These are phyloP conservation scores for Plectropomus leopardus DNA, from an alignment of 2,113 vertebrate genomes.

Conservation along the genomic window DNA sequence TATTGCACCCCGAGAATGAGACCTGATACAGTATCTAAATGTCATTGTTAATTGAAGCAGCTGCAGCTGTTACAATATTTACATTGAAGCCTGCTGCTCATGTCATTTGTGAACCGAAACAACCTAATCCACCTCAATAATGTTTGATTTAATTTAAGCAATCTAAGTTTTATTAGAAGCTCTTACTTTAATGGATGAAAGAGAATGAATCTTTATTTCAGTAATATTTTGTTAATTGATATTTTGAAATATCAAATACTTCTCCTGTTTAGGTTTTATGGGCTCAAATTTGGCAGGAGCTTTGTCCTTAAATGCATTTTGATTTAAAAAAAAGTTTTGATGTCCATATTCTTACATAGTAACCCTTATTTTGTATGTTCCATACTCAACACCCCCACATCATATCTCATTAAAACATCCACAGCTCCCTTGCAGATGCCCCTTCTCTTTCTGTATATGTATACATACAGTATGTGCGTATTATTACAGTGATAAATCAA, in stretches of 20 bases:
- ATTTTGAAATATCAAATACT: neutral
- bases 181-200: slow-evolving; percentile 27
- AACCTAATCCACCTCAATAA: slow-evolving; percentile 6
- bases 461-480: slow-evolving; percentile 26
- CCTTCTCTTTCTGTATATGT: slow-evolving; percentile 39
- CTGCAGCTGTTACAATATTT: neutral
- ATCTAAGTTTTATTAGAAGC: neutral
- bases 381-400: slow-evolving; percentile 20
- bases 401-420: slow-evolving; percentile 65
- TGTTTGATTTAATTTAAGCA: slow-evolving; percentile 12
- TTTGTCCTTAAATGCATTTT: slow-evolving; percentile 1
- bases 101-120: slow-evolving; percentile 38
- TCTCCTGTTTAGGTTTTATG: neutral
- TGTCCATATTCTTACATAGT: slow-evolving; percentile 8
- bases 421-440: slow-evolving; percentile 19
- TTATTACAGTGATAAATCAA: slow-evolving; percentile 79
- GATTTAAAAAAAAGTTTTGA: slow-evolving; percentile 12
- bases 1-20: neutral
- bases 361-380: slow-evolving; percentile 21
- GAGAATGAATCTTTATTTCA: slow-evolving; percentile 24
- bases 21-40: slow-evolving; percentile 6
- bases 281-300: neutral
- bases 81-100: slow-evolving; percentile 31
- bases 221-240: slow-evolving; percentile 31
- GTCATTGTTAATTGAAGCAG: slow-evolving; percentile 33